A percentile compares a stretch with the other conserved stretches of the same genome.
phyloP scores from a whole-genome alignment of 2,797 vertebrate genomes.

The Lutjanus campechanus region DNA sequence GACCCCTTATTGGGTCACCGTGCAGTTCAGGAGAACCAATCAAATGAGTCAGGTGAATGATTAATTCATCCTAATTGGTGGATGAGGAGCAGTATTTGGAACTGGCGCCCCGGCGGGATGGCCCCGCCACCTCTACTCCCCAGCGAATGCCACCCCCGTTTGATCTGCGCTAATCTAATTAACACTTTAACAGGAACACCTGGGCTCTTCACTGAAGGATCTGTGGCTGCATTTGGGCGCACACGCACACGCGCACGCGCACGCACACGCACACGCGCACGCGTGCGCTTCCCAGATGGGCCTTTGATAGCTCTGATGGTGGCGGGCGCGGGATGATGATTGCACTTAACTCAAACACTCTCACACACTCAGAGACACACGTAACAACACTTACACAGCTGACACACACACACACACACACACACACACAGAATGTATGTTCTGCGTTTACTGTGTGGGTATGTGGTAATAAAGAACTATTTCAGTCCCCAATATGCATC shows the following conservation, averaged over 20 bases:
- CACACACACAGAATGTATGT: constrained; percentile 37
- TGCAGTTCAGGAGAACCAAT: constrained; percentile 53
- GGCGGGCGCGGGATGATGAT: constrained; percentile 68
- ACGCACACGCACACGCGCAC: neutral
- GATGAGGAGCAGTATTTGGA: constrained; percentile 70
- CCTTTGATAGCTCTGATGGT: constrained; percentile 82
- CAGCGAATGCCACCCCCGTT: constrained; percentile 72
- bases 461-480: constrained; percentile 71
- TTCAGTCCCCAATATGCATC: constrained; percentile 77
- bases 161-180: constrained; percentile 88
- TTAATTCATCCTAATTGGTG: constrained; percentile 80
- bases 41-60: constrained; percentile 60
- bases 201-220: constrained; percentile 80
- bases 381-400: constrained; percentile 12
- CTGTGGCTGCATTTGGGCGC: constrained; percentile 36
- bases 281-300: constrained; percentile 79
- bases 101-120: constrained; percentile 56
- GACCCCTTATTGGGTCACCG: neutral
- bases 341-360: constrained; percentile 69
- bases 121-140: constrained; percentile 75
- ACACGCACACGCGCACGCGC: neutral
- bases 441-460: constrained; percentile 39
- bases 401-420: constrained; percentile 1
- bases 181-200: constrained; percentile 87
- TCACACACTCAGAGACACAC: constrained; percentile 25